phyloP scores from a whole-genome alignment of 2,797 vertebrate species.

The Siniperca undulata region DNA sequence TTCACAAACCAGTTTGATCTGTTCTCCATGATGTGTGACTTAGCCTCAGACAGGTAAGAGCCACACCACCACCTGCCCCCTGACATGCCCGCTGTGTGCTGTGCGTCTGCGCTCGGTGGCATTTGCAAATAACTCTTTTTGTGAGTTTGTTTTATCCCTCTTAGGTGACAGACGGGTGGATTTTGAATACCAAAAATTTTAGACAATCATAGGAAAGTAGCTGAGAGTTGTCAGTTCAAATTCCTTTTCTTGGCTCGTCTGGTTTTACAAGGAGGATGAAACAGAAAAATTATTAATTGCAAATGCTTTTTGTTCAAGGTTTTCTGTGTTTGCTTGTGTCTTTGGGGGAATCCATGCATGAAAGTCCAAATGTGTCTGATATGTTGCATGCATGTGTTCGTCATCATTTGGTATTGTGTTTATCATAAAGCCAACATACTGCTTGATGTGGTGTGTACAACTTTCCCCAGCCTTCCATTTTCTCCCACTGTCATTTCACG shows the following conservation, averaged over 20 bases:
- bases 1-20: constrained; percentile 77
- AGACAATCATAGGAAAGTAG: not conserved
- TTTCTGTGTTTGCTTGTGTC: constrained; percentile 33
- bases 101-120: constrained; percentile 39
- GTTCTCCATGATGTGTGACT: constrained; percentile 79
- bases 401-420: constrained; percentile 29
- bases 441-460: constrained; percentile 34
- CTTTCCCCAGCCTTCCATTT: constrained; percentile 20
- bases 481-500: constrained; percentile 26
- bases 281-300: constrained; percentile 45
- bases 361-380: constrained; percentile 4
- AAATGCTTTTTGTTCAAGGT: constrained; percentile 50
- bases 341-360: constrained; percentile 56
- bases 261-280: constrained; percentile 32
- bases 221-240: not conserved
- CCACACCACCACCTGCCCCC: constrained; percentile 32
- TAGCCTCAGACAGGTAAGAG: constrained; percentile 88
- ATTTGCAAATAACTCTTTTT: constrained; percentile 64
- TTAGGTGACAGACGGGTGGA: constrained; percentile 13
- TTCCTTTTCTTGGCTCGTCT: constrained; percentile 24
- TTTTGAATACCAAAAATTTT: not conserved
- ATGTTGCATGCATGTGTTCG: constrained; percentile 42
- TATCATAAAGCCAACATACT: constrained; percentile 2
- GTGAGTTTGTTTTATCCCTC: constrained; percentile 47
- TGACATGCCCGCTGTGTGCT: constrained; percentile 56